Evolutionary conservation across 2,888 invertebrate genomes (phyloP).

Genomic region (Odontothrips loti): DNA sequence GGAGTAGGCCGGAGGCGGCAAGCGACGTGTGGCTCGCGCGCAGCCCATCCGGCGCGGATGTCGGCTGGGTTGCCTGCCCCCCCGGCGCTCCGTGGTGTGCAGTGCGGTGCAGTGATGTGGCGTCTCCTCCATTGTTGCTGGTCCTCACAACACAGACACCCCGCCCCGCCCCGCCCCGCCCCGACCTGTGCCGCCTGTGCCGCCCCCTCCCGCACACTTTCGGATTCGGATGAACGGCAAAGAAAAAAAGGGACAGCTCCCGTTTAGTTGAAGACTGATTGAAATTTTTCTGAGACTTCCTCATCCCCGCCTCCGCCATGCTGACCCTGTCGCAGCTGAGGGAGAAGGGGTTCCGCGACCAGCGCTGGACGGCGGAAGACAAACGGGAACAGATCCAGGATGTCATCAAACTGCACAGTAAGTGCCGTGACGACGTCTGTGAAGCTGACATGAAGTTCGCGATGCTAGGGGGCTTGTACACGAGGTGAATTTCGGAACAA

Average conservation of each 20-base stretch:
- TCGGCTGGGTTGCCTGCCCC: not conserved
- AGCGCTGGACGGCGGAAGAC: constrained; percentile 9
- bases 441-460: not conserved
- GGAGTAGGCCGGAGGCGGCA: too few species aligned
- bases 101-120: too few species aligned
- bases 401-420: constrained; percentile 13
- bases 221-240: not conserved
- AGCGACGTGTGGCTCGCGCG: too few species aligned
- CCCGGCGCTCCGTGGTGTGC: not conserved
- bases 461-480: not conserved
- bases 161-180: not conserved
- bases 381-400: constrained; percentile 6
- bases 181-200: too few species aligned
- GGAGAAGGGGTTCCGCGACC: constrained; percentile 1
- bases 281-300: not conserved
- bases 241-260: not conserved
- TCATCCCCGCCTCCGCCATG: not conserved
- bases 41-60: not conserved
- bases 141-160: not conserved
- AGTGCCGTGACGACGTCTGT: not conserved
- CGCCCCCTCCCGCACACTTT: not conserved
- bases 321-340: not conserved
- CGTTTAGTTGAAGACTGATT: not conserved
- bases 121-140: too few species aligned
- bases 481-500: not conserved